Evolutionary conservation across 2,888 invertebrate species (phyloP), one percentile per base, ranked within the genome.

Genomic region (Protonemura montana): DNA sequence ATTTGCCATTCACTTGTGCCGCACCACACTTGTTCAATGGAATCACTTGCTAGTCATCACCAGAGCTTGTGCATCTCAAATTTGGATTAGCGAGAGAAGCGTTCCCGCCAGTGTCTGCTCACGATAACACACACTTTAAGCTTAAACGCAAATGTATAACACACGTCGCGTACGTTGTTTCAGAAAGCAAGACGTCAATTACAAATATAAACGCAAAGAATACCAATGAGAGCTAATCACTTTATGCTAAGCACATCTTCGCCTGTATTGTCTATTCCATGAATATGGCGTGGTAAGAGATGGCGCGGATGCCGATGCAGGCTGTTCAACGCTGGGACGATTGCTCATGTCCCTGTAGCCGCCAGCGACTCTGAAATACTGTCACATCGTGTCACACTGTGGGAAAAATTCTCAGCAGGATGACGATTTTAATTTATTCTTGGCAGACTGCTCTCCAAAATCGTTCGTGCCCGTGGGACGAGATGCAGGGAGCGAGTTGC

Each of bases 211-310:
- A 2, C 21, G 2, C 59, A 59, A 13, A 59, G 59, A 59, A 59
- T 59, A 59, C 59, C 59, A 59, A 59, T 59, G 59, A 59, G 59
- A 59, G 59, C 59, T 59, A 59, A 59, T 59, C 59, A 59, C 59
- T 59, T 59, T 59, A 59, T 59, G 59, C 59, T 59, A 59, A 59
- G 59, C 59, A 59, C 59, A 59, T 59, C 59, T 59, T 59, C 59
- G 59, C n/a, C n/a, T n/a, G n/a, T 59, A 59, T 59, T 59, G 59
- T 59, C 59, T 59, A 10, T 59, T 59, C 59, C 59, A 59, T 13
- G 59, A 59, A 7, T 59, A 3, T 13, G 16, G 21, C 21, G 35
- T 59, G 59, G 59, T 59, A 21, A 21, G 59, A 59, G 59, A 10
- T 21, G 59, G 2, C 59, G 3, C 35, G 35, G 10, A 35, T 35